These are phyloP conservation scores for Graphium colonna DNA, from an alignment of 2,888 invertebrate species.

Conservation along the genomic window DNA sequence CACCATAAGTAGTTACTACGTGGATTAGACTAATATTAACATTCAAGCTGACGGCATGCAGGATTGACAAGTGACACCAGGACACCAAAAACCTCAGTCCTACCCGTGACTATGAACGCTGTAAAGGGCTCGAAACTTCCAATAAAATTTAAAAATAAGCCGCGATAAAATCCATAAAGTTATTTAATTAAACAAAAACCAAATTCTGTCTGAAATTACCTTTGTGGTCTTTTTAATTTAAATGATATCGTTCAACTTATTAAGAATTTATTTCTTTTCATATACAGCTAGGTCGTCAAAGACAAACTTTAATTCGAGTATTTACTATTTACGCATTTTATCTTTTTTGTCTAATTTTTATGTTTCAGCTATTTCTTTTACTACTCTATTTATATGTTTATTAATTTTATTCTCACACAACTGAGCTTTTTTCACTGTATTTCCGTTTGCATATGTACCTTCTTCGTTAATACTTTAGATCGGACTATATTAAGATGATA, in stretches of 20 bases:
- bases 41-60: too few species aligned
- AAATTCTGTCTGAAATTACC: too few species aligned
- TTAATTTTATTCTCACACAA: conserved; percentile 42
- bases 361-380: conserved; percentile 42
- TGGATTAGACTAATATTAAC: too few species aligned
- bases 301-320: conserved; percentile 38
- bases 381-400: conserved; percentile 33
- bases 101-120: too few species aligned
- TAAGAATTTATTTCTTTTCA: conserved; percentile 6
- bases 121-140: too few species aligned
- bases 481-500: neutral
- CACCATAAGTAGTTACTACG: too few species aligned
- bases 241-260: conserved; percentile 26
- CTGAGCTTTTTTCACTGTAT: conserved; percentile 50
- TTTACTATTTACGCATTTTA: conserved; percentile 45
- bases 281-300: conserved; percentile 37
- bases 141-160: too few species aligned
- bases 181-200: too few species aligned
- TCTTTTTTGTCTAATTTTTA: conserved; percentile 44
- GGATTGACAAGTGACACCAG: too few species aligned
- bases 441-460: conserved; percentile 45
- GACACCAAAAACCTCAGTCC: too few species aligned
- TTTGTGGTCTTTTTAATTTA: conserved; percentile 23
- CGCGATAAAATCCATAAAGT: too few species aligned
- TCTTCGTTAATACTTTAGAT: conserved; percentile 26